Conservation (phyloP, 2,888 invertebrate genomes). For the Macroteleia sp. region DNA sequence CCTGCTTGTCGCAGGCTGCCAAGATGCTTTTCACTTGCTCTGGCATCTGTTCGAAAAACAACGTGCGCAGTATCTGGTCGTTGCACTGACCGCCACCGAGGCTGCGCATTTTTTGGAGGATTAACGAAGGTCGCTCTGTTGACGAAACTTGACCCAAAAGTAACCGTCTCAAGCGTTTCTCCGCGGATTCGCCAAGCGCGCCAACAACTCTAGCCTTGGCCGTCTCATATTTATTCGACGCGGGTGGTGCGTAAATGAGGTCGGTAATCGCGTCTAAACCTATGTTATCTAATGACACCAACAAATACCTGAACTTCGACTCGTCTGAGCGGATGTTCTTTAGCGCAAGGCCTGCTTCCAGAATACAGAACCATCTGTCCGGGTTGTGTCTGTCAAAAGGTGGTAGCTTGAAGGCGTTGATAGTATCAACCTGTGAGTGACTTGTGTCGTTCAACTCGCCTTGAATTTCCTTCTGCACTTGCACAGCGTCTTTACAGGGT, state of each 20-base stretch:
- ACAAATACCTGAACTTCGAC: constrained; percentile 10
- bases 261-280: constrained; percentile 1
- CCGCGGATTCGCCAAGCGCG: constrained; percentile 2
- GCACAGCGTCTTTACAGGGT: too few species aligned
- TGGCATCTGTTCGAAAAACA: constrained; percentile 28
- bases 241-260: too few species aligned
- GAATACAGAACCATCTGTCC: too few species aligned
- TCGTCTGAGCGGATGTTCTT: constrained; percentile 17
- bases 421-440: too few species aligned
- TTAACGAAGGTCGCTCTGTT: constrained; percentile 1
- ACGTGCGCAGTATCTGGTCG: not conserved
- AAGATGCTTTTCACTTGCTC: not conserved
- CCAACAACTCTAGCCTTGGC: constrained; percentile 4
- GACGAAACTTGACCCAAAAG: not conserved
- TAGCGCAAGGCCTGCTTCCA: constrained; percentile 17
- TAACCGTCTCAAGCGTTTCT: not conserved
- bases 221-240: constrained; percentile 3
- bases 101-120: not conserved
- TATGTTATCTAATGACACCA: constrained; percentile 1
- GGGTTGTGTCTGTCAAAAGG: too few species aligned
- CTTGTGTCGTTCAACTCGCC: too few species aligned
- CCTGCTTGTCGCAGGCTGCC: not conserved
- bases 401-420: too few species aligned
- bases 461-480: too few species aligned
- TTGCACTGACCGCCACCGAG: not conserved